Base-by-base conservation (phyloP, 2,113 vertebrate genomes). In the Grantiella picta region DNA sequence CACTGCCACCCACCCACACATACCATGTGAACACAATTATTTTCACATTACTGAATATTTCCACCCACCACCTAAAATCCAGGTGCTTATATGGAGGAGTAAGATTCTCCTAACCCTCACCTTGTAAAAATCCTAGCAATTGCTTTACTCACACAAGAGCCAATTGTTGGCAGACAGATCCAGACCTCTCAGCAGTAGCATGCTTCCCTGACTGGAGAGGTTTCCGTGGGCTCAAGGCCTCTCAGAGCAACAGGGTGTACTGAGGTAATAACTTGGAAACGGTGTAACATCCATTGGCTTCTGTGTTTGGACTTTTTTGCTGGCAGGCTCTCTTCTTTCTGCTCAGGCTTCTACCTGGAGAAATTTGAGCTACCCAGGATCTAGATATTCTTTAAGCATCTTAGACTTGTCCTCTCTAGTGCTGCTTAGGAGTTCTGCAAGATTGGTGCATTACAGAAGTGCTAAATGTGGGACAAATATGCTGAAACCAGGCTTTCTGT, bases 221-320 rank as follows among this genome's bases (percentile, higher is more conserved):
- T 65, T 95, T 96, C 57, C 47, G 23, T 27, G 47, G 84, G 50
- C 82, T 82, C 38, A 57, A 85, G 71, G n/a, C 20, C 54, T 47
- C 84, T 91, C 70, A 69, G 87, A 96, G 59, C 63, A 80, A 83
- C 13, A 14, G 75, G 42, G 59, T 86, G 86, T 65, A 81, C 47
- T 36, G 82, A 94, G 78, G 86, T 93, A 94, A 92, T 90, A 57
- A 72, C 54, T 96, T 94, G 90, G 90, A 93, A 90, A 50, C n/a
- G 14, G 18, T 66, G 19, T 63, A 73, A 70, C 19, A 81, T 78
- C 86, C 76, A 73, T 56, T 59, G 82, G 64, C 64, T 93, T 83
- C 82, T 1, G 1, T 69, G 59, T 63, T 73, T 50, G 50, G 82
- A 88, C 42, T 42, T 73, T 28, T 56, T 81, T 59, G 15, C 65